Evolutionary conservation across 2,888 invertebrate species (phyloP).

Genomic region (Hirtodrosophila confusa): DNA sequence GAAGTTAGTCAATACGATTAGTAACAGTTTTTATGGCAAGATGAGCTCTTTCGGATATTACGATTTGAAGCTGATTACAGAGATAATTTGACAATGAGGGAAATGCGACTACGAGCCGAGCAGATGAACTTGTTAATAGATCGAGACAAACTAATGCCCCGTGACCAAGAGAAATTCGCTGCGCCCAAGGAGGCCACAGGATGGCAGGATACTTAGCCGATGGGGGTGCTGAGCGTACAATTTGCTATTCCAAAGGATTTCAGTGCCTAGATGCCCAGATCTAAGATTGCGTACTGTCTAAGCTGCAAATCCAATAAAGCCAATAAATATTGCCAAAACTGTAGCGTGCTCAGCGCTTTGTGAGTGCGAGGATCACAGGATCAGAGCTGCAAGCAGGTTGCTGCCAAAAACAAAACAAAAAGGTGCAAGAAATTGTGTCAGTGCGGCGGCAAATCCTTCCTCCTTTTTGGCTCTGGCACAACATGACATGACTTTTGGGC

Average conservation of each 20-base stretch:
- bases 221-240: slow-evolving; percentile 16
- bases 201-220: slow-evolving; percentile 16
- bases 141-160: slow-evolving; percentile 52
- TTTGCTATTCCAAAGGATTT: neutral
- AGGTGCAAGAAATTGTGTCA: slow-evolving; percentile 75
- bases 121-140: slow-evolving; percentile 45
- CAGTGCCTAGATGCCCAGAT: slow-evolving; percentile 28
- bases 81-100: slow-evolving; percentile 38
- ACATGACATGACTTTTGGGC: slow-evolving; percentile 82
- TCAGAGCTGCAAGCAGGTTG: slow-evolving; percentile 50
- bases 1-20: slow-evolving; percentile 32
- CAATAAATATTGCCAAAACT: slow-evolving; percentile 81
- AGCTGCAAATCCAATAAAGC: slow-evolving; percentile 82
- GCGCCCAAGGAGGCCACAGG: slow-evolving; percentile 51
- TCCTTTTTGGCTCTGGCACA: slow-evolving; percentile 53
- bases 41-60: slow-evolving; percentile 30
- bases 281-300: slow-evolving; percentile 69
- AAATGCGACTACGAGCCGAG: slow-evolving; percentile 17
- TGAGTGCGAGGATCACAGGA: slow-evolving; percentile 62
- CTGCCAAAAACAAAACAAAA: slow-evolving; percentile 12
- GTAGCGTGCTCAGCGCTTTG: slow-evolving; percentile 68
- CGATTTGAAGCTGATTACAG: slow-evolving; percentile 34
- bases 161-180: slow-evolving; percentile 69
- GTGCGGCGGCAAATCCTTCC: slow-evolving; percentile 27
- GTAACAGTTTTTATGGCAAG: slow-evolving; percentile 23